Conservation (phyloP, 2,888 invertebrate genomes). For the Pedicia rivosa region DNA sequence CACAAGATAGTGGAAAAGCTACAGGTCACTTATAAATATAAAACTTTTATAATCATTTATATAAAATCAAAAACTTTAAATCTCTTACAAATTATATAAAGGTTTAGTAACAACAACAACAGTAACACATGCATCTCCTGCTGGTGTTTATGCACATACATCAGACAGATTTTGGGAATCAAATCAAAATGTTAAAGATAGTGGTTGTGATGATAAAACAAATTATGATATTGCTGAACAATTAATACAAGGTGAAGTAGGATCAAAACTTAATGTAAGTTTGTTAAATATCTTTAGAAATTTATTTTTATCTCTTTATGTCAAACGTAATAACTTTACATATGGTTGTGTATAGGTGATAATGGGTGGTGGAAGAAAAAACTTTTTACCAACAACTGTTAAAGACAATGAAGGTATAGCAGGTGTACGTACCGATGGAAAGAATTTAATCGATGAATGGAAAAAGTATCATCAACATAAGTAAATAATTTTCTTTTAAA, state of each 20-base stretch:
- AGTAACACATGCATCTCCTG: conserved; percentile 36
- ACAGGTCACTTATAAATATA: conserved; percentile 19
- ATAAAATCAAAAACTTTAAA: too few relatives aligned
- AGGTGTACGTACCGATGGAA: conserved; percentile 35
- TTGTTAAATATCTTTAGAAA: too few relatives aligned
- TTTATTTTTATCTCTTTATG: too few relatives aligned
- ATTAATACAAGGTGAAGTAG: conserved; percentile 34
- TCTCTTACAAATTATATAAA: too few relatives aligned
- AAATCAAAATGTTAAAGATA: conserved; percentile 27
- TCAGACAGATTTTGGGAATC: conserved; percentile 38
- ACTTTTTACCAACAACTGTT: conserved; percentile 32
- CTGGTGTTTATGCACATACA: conserved; percentile 37
- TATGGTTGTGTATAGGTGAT: too few relatives aligned
- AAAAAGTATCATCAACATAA: conserved; percentile 13
- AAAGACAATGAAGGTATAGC: conserved; percentile 31
- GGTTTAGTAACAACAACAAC: conserved; percentile 39
- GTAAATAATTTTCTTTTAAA: neutral
- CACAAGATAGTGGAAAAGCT: conserved; percentile 34
- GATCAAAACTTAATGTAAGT: conserved; percentile 30
- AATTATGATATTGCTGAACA: conserved; percentile 41
- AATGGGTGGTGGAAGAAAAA: conserved; percentile 39
- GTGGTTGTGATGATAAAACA: conserved; percentile 21
- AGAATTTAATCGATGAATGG: conserved; percentile 47
- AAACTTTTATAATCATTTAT: too few relatives aligned
- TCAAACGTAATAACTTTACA: too few relatives aligned